Evolutionary conservation across 2,797 vertebrate genomes (phyloP).

Genomic region (Sparidentex hasta): DNA sequence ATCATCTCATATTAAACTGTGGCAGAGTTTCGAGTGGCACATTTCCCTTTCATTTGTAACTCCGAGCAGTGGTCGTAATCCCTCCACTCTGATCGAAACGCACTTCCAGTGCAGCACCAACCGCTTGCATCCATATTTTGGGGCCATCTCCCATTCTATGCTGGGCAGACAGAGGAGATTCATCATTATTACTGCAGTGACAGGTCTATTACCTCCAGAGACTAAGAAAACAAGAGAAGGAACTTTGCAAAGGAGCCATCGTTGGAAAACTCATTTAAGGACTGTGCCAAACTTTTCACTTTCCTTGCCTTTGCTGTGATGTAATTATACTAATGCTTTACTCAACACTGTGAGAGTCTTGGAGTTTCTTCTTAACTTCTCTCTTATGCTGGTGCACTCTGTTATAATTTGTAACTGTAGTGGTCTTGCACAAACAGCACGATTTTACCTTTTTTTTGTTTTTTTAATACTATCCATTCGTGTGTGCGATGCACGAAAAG

Average conservation of each 20-base stretch:
- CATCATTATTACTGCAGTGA: constrained; percentile 85
- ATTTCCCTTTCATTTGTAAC: constrained; percentile 76
- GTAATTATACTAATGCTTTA: constrained; percentile 51
- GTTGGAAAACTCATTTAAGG: constrained; percentile 66
- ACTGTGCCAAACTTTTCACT: constrained; percentile 56
- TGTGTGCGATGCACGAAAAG: constrained; percentile 10
- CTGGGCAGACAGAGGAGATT: constrained; percentile 75
- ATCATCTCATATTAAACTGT: constrained; percentile 48
- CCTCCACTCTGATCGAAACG: constrained; percentile 68
- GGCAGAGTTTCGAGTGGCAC: constrained; percentile 46
- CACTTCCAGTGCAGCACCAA: constrained; percentile 49
- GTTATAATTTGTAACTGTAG: constrained; percentile 37
- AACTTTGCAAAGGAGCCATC: constrained; percentile 71
- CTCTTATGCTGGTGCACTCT: not conserved
- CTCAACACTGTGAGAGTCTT: constrained; percentile 27
- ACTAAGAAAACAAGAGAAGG: constrained; percentile 79
- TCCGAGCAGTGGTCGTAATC: constrained; percentile 64
- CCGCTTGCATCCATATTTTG: constrained; percentile 73
- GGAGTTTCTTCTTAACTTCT: constrained; percentile 33
- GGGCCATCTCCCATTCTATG: constrained; percentile 65
- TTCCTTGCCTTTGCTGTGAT: constrained; percentile 44
- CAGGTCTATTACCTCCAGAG: constrained; percentile 86
- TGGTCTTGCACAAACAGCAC: constrained; percentile 20
- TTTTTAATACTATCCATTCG: constrained; percentile 21
- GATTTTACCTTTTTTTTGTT: constrained; percentile 15